These are phyloP conservation scores for Crocuta crocuta DNA, from an alignment of 2,113 vertebrate genomes.

Conservation along the genomic window DNA sequence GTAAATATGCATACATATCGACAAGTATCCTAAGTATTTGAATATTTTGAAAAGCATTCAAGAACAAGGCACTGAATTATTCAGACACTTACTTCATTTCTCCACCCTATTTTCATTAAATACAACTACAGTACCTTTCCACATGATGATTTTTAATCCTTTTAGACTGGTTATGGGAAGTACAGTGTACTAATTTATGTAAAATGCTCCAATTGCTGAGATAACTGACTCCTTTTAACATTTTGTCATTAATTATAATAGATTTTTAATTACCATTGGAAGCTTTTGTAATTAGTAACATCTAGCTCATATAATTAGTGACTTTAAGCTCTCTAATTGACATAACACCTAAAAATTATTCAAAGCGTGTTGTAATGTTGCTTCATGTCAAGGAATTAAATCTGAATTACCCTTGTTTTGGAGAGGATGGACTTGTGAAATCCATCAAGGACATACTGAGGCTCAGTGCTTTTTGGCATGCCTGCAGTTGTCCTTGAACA, in stretches of 20 bases:
- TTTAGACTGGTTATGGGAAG: slow-evolving; percentile 50
- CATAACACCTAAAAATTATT: slow-evolving; percentile 70
- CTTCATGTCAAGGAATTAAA: slow-evolving; percentile 62
- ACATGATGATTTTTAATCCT: slow-evolving; percentile 51
- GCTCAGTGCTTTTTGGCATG: not conserved
- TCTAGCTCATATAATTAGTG: slow-evolving; percentile 66
- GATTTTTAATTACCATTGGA: slow-evolving; percentile 81
- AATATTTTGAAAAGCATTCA: slow-evolving; percentile 17
- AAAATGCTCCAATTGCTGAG: slow-evolving; percentile 70
- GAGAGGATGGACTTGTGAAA: not conserved
- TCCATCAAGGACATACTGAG: not conserved
- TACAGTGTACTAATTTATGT: slow-evolving; percentile 68
- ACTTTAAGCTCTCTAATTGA: slow-evolving; percentile 74
- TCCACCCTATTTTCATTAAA: slow-evolving; percentile 28
- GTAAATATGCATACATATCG: not conserved
- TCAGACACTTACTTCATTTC: not conserved
- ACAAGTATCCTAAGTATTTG: not conserved
- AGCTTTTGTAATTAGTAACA: slow-evolving; percentile 73
- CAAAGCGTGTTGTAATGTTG: slow-evolving; percentile 59
- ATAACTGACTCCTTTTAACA: slow-evolving; percentile 71
- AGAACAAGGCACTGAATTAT: not conserved
- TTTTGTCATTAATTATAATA: slow-evolving; percentile 81
- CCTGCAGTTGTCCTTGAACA: not conserved
- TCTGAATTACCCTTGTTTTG: slow-evolving; percentile 42
- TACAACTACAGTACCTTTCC: not conserved